Evolutionary conservation across 2,797 vertebrate genomes (phyloP).

Genomic region (Tinamus major): DNA sequence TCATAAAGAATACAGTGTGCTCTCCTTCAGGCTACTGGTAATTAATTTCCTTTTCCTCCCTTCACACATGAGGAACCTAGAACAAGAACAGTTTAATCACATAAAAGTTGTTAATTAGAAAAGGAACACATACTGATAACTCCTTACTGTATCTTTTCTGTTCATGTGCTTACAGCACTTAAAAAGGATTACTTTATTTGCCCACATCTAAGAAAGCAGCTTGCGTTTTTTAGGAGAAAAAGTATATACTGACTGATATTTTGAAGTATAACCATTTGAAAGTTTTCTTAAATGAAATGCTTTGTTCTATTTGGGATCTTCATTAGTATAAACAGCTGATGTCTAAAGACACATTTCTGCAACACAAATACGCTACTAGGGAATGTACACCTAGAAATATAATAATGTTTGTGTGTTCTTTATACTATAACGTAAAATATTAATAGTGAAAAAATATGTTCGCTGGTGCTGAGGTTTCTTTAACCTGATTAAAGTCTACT

Average conservation of each 20-base stretch:
- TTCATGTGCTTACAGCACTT: background rate
- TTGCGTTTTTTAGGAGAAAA: background rate
- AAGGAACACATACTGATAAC: background rate
- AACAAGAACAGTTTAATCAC: background rate
- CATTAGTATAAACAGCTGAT: background rate
- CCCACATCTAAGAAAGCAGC: background rate
- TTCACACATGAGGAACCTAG: slow-evolving; percentile 26
- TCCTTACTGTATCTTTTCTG: background rate
- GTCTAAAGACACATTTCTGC: background rate
- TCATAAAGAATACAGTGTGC: slow-evolving; percentile 33
- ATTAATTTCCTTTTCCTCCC: slow-evolving; percentile 49
- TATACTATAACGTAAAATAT: background rate
- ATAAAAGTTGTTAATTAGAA: slow-evolving; percentile 17
- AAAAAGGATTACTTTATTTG: background rate
- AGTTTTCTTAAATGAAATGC: background rate
- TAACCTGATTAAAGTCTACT: background rate
- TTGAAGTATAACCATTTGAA: background rate
- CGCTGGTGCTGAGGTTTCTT: background rate
- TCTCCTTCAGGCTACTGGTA: slow-evolving; percentile 40
- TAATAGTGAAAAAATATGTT: background rate
- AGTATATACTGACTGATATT: background rate
- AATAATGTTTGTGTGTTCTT: background rate
- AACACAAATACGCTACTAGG: background rate
- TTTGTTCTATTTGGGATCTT: background rate
- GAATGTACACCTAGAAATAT: background rate